A percentile compares a stretch with the other conserved stretches of the same genome.
Evolutionary conservation across 2,888 invertebrate species (phyloP).

Genomic region (Beris morrisii): DNA sequence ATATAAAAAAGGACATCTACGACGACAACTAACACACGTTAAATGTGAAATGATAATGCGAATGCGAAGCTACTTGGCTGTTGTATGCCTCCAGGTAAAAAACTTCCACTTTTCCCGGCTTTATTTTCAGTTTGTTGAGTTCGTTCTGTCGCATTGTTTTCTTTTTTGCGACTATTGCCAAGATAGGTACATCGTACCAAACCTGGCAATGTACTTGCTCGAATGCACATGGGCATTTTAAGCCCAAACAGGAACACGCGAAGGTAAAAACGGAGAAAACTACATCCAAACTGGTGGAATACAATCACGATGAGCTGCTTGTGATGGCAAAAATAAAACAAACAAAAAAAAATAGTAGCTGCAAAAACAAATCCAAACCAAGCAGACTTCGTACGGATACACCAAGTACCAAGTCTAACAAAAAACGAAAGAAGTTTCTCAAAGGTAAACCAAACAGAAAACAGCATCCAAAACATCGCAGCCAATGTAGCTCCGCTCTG

Average conservation of each 20-base stretch:
- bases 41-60: conserved; percentile 20
- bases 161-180: conserved; percentile 37
- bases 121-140: conserved; percentile 37
- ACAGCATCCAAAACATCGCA: no score
- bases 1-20: conserved; percentile 16
- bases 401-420: no score
- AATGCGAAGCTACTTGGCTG: conserved; percentile 13
- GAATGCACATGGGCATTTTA: conserved; percentile 7
- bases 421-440: no score
- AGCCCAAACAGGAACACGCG: conserved; percentile 18
- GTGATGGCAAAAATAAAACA: conserved; percentile 4
- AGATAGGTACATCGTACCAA: not conserved
- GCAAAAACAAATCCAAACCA: no score
- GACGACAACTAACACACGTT: conserved; percentile 3
- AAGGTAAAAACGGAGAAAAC: conserved; percentile 19
- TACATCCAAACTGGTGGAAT: conserved; percentile 13
- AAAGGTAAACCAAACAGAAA: no score
- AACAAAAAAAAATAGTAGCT: no score
- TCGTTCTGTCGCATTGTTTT: not conserved
- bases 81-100: conserved; percentile 41
- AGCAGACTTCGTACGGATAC: no score
- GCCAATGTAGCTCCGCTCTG: no score
- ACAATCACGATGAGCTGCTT: conserved; percentile 29
- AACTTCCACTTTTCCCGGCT: conserved; percentile 42
- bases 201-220: conserved; percentile 10